phyloP scores from a whole-genome alignment of 2,888 invertebrate species.

The Hirtodrosophila duncani region DNA sequence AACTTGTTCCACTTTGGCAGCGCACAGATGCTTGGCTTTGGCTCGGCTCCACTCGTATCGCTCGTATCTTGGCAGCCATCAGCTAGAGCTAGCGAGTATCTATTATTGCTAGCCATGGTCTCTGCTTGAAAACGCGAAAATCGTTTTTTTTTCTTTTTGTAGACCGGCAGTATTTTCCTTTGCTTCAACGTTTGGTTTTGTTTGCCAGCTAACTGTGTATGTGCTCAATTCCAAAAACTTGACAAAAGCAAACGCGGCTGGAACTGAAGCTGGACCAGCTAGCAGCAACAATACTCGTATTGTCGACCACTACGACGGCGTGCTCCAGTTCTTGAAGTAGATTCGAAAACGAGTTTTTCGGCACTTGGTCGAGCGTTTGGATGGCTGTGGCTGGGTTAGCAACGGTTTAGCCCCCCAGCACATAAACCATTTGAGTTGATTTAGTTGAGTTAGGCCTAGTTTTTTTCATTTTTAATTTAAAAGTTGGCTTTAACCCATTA shows the following conservation, averaged over 20 bases:
- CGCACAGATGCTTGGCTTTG: not conserved
- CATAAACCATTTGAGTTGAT: too few species aligned
- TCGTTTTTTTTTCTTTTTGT: not conserved
- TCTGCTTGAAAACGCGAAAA: not conserved
- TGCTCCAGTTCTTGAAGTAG: conserved; percentile 61
- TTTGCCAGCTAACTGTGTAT: conserved; percentile 22
- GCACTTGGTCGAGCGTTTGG: conserved; percentile 47
- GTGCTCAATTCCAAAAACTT: conserved; percentile 38
- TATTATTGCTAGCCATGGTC: too few species aligned
- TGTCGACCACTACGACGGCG: conserved; percentile 29
- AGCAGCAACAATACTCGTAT: conserved; percentile 4
- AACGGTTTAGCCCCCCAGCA: too few species aligned
- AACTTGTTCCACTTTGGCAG: conserved; percentile 29
- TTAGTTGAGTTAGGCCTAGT: conserved; percentile 34
- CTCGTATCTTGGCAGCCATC: not conserved
- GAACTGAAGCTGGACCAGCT: conserved; percentile 14
- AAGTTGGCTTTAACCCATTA: conserved; percentile 6
- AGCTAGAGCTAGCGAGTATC: too few species aligned
- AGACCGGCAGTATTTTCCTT: conserved; percentile 30
- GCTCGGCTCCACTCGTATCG: not conserved
- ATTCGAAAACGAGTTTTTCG: conserved; percentile 59
- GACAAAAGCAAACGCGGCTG: conserved; percentile 5
- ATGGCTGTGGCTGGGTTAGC: conserved; percentile 3
- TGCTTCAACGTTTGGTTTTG: conserved; percentile 9
- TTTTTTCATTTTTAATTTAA: conserved; percentile 12